Conservation (phyloP, 2,888 invertebrate species). For the Oeneis ivallda region DNA sequence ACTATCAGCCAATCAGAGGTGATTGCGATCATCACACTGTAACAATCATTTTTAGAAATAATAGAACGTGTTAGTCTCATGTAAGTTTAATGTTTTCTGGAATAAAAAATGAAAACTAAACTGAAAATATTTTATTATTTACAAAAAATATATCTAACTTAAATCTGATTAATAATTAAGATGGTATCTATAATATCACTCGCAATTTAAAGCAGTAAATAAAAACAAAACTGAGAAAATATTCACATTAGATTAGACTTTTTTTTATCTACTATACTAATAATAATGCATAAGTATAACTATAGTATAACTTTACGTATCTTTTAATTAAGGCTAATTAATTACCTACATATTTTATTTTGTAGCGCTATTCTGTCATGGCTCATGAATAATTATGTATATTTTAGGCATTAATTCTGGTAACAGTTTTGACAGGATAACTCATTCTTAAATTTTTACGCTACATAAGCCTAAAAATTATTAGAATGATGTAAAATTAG, state of each 20-base stretch:
- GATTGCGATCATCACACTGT: too few species aligned
- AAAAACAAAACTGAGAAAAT: neutral
- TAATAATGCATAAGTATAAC: neutral
- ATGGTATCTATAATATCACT: constrained; percentile 29
- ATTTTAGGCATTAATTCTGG: too few species aligned
- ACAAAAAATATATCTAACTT: constrained; percentile 20
- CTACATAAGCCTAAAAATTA: neutral
- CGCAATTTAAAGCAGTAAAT: constrained; percentile 18
- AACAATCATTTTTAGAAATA: too few species aligned
- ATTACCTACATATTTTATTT: neutral
- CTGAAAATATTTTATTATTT: constrained; percentile 24
- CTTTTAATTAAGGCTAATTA: neutral
- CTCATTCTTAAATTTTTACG: neutral
- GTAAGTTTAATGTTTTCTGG: too few species aligned
- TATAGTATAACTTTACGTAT: neutral
- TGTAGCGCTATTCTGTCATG: too few species aligned
- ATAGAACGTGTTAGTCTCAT: too few species aligned
- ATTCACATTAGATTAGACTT: neutral
- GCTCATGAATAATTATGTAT: too few species aligned
- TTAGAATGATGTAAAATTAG: too few species aligned
- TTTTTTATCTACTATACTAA: neutral
- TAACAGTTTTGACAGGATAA: neutral
- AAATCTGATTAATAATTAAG: constrained; percentile 14
- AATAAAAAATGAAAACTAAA: neutral
- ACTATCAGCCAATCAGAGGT: too few species aligned